Evolutionary conservation across 1,140 invertebrate genomes (phyloP).

Genomic region (Propsilocerus akamusi): DNA sequence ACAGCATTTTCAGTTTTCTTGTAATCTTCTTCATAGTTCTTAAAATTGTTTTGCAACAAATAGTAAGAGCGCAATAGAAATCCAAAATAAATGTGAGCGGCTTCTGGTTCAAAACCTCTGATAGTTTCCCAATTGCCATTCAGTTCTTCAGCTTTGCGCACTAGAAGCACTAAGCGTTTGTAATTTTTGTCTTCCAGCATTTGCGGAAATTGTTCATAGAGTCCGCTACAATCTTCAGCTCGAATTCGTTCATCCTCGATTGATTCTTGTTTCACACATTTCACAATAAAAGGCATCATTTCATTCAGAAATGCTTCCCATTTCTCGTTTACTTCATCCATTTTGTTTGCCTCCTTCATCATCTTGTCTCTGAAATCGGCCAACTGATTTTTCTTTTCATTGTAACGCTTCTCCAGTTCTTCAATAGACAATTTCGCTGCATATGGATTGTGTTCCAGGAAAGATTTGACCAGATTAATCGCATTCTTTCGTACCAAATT

Average conservation of each 20-base stretch:
- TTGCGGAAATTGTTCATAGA: not conserved
- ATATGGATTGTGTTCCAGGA: conserved; percentile 65
- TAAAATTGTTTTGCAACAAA: conserved; percentile 13
- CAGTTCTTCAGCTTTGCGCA: not conserved
- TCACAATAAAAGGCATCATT: conserved; percentile 17
- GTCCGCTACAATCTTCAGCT: not conserved
- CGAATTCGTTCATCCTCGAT: not conserved
- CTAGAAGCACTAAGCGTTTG: not conserved
- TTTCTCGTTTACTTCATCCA: conserved; percentile 23
- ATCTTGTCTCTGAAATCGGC: conserved; percentile 33
- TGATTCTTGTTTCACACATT: not conserved
- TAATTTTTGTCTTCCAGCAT: not conserved
- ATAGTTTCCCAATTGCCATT: not conserved
- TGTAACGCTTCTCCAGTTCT: conserved; percentile 33
- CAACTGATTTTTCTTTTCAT: conserved; percentile 33
- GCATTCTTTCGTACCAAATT: conserved; percentile 59
- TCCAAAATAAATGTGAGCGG: conserved; percentile 11
- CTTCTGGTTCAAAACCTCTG: not conserved
- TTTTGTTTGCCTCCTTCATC: conserved; percentile 21
- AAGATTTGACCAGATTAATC: conserved; percentile 48
- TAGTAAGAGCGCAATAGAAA: conserved; percentile 17
- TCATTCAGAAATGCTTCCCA: conserved; percentile 23
- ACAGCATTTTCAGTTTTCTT: conserved; percentile 31
- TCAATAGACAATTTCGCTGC: conserved; percentile 33
- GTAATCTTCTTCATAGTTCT: conserved; percentile 16